Evolutionary conservation across 1,140 invertebrate genomes (phyloP), one percentile per base, ranked within the genome.

Genomic region (Zaprionus taronus): DNA sequence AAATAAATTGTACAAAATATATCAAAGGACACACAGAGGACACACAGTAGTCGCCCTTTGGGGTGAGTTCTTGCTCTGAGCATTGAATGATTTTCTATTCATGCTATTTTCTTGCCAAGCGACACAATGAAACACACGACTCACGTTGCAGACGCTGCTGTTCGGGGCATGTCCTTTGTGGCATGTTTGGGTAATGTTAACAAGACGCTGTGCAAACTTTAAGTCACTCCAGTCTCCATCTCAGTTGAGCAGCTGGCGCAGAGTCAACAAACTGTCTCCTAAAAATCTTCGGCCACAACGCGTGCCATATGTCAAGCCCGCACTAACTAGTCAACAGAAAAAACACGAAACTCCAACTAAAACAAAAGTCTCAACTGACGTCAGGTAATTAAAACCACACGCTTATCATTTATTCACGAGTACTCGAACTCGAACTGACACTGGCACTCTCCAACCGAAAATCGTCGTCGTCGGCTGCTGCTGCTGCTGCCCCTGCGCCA

Each of bases 361-460:
- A 41, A 47, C 61, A 72, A 76, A 76, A 72, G 64, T 75, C 61
- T 26, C 38, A 72, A 87, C 70, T 83, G 76, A 61, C 53, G 61
- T 67, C 63, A 41, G 84, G 84, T 89, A 89, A 89, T 89, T 89
- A 85, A 89, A 90, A 84, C 85, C 83, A 67, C 79, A 82, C 78
- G 84, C 79, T 81, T 77, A 79, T 79, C 85, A 77, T 81, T 90
- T 81, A 84, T 81, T 84, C 83, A 80, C 41, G 41, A 63, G 81
- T 63, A 73, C 47, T 51, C 47, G 47, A 51, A 51, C 47, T 51
- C 20, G 47, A 51, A 24, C 47, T 51, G 47, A 17, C 47, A 51
- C 17, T 20, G n/a, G 44, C 44, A 49, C 17, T 77, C 66, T 71
- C 9, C 31, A 34, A 77, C 55, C 66, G 28, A 74, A 80, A 73